Evolutionary conservation across 2,888 invertebrate species (phyloP).

Genomic region (Muschampia plurimacula): DNA sequence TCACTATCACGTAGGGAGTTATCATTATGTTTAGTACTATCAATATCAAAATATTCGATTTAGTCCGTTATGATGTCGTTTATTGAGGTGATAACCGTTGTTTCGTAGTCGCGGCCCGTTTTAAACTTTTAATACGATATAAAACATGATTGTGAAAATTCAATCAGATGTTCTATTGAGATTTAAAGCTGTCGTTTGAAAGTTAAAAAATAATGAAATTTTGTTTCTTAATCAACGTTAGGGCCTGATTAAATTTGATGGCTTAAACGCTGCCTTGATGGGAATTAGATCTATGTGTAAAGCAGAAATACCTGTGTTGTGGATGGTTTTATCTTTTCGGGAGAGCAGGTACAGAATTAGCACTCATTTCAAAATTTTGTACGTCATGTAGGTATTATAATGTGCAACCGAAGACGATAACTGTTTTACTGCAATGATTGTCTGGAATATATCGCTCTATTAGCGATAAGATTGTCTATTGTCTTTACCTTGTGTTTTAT

Average conservation of each 20-base stretch:
- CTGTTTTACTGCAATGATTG: too few species aligned
- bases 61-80: constrained; percentile 18
- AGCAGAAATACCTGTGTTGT: too few species aligned
- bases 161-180: constrained; percentile 8
- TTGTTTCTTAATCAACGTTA: constrained; percentile 23
- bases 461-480: too few species aligned
- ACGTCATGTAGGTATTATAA: too few species aligned
- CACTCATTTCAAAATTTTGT: too few species aligned
- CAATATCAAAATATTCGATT: constrained; percentile 25
- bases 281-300: neutral
- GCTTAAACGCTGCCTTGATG: neutral
- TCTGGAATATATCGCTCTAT: too few species aligned
- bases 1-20: neutral
- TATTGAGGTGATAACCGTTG: constrained; percentile 22
- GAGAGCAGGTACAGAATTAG: too few species aligned
- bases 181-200: constrained; percentile 3
- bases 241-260: constrained; percentile 13
- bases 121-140: constrained; percentile 33
- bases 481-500: too few species aligned
- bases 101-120: constrained; percentile 22
- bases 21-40: constrained; percentile 17
- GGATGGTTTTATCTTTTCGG: too few species aligned
- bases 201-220: constrained; percentile 17
- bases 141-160: constrained; percentile 42
- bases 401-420: too few species aligned